These are phyloP conservation scores for Callipepla squamata DNA, from an alignment of 2,113 vertebrate genomes.

Conservation along the genomic window DNA sequence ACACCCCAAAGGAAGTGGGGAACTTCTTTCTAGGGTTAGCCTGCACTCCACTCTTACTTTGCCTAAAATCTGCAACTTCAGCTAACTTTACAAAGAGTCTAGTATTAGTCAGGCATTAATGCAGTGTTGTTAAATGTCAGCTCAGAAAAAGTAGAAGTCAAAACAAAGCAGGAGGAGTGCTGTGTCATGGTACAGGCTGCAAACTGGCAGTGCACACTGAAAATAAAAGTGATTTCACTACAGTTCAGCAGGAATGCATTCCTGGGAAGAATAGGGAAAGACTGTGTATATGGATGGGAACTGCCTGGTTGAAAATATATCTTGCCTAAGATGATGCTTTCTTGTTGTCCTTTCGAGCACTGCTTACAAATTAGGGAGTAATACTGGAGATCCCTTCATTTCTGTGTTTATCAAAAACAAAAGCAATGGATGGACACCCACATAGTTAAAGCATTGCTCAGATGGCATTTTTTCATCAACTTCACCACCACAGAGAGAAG, in stretches of 20 bases:
- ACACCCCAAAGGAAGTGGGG: fast-evolving
- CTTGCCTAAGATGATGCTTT: neutral
- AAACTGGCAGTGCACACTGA: neutral
- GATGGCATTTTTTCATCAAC: neutral
- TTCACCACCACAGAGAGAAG: neutral
- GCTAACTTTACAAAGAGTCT: neutral
- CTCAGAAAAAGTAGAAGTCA: neutral
- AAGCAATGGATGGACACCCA: neutral
- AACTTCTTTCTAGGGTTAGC: neutral
- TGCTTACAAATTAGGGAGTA: neutral
- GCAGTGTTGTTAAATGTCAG: constrained; percentile 26
- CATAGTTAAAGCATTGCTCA: neutral
- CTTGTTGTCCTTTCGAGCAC: neutral
- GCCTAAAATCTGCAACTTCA: neutral
- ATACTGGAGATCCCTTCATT: neutral
- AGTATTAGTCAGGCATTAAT: neutral
- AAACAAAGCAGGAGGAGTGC: neutral
- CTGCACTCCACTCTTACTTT: neutral
- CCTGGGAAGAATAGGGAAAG: neutral
- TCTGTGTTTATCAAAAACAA: neutral
- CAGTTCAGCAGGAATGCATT: neutral
- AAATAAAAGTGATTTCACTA: neutral
- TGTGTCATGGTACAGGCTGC: constrained; percentile 30
- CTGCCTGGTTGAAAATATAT: neutral
- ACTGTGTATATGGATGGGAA: fast-evolving